Conservation (phyloP, 2,888 invertebrate species). For the Aleiodes alternator region DNA sequence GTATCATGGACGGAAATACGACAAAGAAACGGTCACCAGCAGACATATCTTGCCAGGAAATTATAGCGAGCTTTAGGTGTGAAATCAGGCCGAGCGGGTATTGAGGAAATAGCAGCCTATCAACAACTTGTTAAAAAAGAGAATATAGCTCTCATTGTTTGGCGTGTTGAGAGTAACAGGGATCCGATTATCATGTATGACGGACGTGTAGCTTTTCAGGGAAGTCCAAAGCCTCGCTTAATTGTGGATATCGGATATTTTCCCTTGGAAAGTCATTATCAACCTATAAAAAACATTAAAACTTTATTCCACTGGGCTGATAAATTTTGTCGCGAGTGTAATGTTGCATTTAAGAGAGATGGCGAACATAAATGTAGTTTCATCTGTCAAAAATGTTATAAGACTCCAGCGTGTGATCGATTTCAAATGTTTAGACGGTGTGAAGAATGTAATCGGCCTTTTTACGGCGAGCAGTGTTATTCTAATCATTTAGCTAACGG, state of each 20-base stretch:
- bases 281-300: neutral
- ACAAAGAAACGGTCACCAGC: too few species aligned
- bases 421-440: neutral
- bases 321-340: neutral
- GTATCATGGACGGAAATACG: too few species aligned
- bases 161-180: too few species aligned
- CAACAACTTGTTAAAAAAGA: neutral
- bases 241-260: constrained; percentile 1
- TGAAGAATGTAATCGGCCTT: neutral
- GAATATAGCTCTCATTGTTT: neutral
- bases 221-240: too few species aligned
- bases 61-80: too few species aligned
- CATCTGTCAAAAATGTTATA: neutral
- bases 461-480: neutral
- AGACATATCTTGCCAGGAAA: too few species aligned
- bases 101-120: too few species aligned
- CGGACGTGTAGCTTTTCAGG: too few species aligned
- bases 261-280: neutral
- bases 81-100: too few species aligned
- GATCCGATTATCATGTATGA: too few species aligned
- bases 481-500: neutral
- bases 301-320: neutral
- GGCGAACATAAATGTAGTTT: neutral
- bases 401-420: neutral
- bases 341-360: neutral